Evolutionary conservation across 2,888 invertebrate genomes (phyloP).

Genomic region (Acrobasis repandana): DNA sequence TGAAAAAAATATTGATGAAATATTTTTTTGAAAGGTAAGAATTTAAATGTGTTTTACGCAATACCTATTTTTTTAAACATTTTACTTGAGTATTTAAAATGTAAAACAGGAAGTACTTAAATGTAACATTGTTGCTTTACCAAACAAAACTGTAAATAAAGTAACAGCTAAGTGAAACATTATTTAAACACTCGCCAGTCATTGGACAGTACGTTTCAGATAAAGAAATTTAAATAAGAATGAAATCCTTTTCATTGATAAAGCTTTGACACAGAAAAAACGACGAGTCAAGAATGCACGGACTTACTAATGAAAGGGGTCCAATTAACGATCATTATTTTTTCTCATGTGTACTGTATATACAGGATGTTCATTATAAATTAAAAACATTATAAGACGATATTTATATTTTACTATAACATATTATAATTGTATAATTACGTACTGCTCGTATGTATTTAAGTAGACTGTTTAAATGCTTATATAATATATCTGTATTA

Average conservation of each 20-base stretch:
- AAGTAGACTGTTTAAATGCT: too few species aligned
- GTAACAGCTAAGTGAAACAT: constrained; percentile 56
- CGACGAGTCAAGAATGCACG: constrained; percentile 71
- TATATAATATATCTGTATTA: too few species aligned
- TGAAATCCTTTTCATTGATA: constrained; percentile 81
- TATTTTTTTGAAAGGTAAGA: too few species aligned
- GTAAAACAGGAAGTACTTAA: neutral
- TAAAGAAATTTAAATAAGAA: constrained; percentile 79
- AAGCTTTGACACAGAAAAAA: constrained; percentile 80
- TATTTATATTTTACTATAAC: neutral
- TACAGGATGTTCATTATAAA: constrained; percentile 54
- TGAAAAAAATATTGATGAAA: too few species aligned
- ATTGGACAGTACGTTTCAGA: constrained; percentile 60
- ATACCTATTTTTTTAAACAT: too few species aligned
- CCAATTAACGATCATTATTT: constrained; percentile 81
- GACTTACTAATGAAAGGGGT: constrained; percentile 80
- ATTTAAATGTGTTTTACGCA: too few species aligned
- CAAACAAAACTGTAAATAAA: neutral
- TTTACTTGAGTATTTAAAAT: too few species aligned
- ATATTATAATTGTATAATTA: neutral
- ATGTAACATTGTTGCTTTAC: neutral
- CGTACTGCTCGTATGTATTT: too few species aligned
- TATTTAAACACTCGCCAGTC: constrained; percentile 61
- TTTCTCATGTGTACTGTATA: constrained; percentile 66
- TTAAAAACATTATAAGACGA: constrained; percentile 12